These are phyloP conservation scores for Halictus rubicundus DNA, from an alignment of 1,140 invertebrate genomes.

Conservation along the genomic window DNA sequence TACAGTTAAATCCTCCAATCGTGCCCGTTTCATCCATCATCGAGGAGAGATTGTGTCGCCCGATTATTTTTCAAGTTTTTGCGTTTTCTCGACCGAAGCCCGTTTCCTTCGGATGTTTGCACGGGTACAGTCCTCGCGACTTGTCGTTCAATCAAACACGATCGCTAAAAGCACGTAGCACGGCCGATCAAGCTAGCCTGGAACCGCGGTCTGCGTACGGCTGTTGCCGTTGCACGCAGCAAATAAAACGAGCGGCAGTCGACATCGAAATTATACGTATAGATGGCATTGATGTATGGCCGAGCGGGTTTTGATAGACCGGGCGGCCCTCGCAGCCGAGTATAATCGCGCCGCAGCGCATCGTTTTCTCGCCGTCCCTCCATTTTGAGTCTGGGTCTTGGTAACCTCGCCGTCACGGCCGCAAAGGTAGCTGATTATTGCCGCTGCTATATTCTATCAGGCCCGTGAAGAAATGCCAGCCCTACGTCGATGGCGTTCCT, in stretches of 20 bases:
- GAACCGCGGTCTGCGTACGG: conserved; percentile 45
- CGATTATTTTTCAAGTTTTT: too few relatives aligned
- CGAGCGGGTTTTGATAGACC: conserved; percentile 72
- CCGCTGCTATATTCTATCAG: background rate
- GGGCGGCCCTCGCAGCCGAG: conserved; percentile 57
- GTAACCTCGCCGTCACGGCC: conserved; percentile 48
- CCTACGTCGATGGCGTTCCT: background rate
- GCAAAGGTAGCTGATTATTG: conserved; percentile 21
- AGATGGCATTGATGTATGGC: conserved; percentile 74
- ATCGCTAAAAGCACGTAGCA: background rate
- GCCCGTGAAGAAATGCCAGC: background rate
- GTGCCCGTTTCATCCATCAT: too few relatives aligned
- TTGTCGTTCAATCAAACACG: background rate
- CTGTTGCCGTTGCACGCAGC: conserved; percentile 54
- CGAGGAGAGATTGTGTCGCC: too few relatives aligned
- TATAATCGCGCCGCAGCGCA: conserved; percentile 59
- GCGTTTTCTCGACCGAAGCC: too few relatives aligned
- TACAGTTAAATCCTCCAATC: too few relatives aligned
- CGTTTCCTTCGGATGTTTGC: background rate
- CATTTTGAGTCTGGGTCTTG: conserved; percentile 58
- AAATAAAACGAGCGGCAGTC: conserved; percentile 65
- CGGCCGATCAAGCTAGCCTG: conserved; percentile 37
- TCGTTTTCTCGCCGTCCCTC: conserved; percentile 61
- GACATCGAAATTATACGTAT: conserved; percentile 74
- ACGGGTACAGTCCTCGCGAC: background rate